Percentiles rank a stretch among this genome's conserved stretches.
These are phyloP conservation scores for Hippocampus abdominalis DNA, from an alignment of 2,113 vertebrate species.

Conservation along the genomic window DNA sequence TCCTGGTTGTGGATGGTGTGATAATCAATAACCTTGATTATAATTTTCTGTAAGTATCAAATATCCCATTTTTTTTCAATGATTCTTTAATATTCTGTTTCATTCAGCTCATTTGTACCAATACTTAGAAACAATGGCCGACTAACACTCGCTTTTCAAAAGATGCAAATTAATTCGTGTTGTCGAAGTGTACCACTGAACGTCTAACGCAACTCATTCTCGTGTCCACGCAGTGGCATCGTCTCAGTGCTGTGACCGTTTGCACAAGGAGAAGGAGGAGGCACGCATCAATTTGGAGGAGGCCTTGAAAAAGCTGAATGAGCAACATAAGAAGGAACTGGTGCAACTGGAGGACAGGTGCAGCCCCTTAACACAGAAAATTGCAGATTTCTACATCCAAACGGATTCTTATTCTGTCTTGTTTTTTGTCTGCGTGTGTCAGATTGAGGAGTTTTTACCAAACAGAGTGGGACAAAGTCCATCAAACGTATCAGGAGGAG, in stretches of 20 bases:
- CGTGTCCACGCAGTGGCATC: conserved; percentile 64
- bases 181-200: background rate
- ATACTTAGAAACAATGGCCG: no score
- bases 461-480: conserved; percentile 86
- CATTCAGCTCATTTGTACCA: no score
- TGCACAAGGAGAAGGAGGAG: conserved; percentile 85
- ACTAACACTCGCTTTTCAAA: no score
- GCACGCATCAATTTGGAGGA: conserved; percentile 76
- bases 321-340: conserved; percentile 83
- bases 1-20: no score
- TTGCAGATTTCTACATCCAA: background rate
- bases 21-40: no score
- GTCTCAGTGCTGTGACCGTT: conserved; percentile 76
- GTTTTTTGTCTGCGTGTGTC: background rate
- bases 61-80: no score
- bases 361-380: background rate
- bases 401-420: background rate
- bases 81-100: no score
- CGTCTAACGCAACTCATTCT: background rate
- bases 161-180: background rate
- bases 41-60: no score
- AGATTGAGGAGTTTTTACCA: conserved; percentile 85
- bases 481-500: conserved; percentile 86
- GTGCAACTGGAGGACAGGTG: conserved; percentile 80
- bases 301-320: conserved; percentile 76